Conservation (phyloP, 2,888 invertebrate species). For the Magallana nippona region DNA sequence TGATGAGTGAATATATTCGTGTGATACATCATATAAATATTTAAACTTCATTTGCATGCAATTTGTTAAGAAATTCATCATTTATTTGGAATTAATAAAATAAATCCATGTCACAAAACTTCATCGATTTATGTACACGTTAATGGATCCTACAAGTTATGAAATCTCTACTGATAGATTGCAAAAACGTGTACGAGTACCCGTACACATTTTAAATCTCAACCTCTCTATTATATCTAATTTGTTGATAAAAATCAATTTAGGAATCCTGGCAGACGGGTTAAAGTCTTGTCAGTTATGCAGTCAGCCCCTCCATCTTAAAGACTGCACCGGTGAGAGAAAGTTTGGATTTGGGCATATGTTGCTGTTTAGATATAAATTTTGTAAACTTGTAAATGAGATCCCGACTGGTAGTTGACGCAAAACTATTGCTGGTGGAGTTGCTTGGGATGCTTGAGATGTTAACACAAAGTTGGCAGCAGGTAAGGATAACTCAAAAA, state of each 20-base stretch:
- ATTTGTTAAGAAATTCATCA: no score
- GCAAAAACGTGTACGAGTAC: no score
- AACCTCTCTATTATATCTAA: no score
- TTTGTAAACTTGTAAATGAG: background rate
- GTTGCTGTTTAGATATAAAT: background rate
- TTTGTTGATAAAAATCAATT: background rate
- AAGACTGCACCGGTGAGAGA: background rate
- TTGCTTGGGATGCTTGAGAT: constrained; percentile 33
- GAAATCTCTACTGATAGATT: no score
- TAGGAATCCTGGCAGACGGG: background rate
- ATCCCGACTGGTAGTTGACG: constrained; percentile 29
- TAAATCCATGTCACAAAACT: no score
- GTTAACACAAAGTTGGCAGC: constrained; percentile 38
- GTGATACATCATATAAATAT: no score
- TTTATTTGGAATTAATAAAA: no score
- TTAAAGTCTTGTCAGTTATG: constrained; percentile 7
- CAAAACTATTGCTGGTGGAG: constrained; percentile 5
- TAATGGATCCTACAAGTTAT: no score
- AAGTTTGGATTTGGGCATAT: constrained; percentile 26
- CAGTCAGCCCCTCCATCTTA: constrained; percentile 17
- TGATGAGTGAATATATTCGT: no score
- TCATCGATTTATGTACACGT: no score
- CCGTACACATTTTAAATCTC: no score
- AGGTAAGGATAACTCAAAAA: constrained; percentile 4
- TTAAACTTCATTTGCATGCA: no score